Percentiles rank a stretch among this genome's conserved stretches.
phyloP scores from a whole-genome alignment of 2,888 invertebrate species.

The Leucophenga maculata region DNA sequence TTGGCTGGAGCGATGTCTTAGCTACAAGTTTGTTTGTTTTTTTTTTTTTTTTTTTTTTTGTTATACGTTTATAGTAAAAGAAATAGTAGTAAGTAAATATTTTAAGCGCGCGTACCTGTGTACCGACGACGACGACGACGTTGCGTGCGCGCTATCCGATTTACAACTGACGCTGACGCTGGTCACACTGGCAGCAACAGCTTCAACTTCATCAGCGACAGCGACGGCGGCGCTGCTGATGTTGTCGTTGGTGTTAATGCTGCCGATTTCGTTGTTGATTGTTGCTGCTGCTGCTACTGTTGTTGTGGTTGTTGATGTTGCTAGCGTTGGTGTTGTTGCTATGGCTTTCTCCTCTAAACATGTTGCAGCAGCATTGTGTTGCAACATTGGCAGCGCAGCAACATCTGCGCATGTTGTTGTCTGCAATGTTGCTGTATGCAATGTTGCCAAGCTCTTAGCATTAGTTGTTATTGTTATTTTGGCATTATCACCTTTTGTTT shows the following conservation, averaged over 20 bases:
- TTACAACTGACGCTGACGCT: slow-evolving; percentile 67
- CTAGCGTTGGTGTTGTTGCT: slow-evolving; percentile 34
- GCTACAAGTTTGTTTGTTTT: too few species aligned
- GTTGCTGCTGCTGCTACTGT: not conserved
- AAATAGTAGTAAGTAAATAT: slow-evolving; percentile 7
- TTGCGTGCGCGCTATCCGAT: slow-evolving; percentile 69
- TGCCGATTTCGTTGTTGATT: too few species aligned
- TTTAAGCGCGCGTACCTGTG: slow-evolving; percentile 64
- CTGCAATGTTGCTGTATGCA: slow-evolving; percentile 16
- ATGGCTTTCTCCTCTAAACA: not conserved
- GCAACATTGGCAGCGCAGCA: slow-evolving; percentile 21
- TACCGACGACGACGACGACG: slow-evolving; percentile 50
- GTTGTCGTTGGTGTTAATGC: slow-evolving; percentile 34
- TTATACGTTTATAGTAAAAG: slow-evolving; percentile 12
- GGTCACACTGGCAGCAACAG: slow-evolving; percentile 57
- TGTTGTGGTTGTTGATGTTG: slow-evolving; percentile 26
- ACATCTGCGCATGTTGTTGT: slow-evolving; percentile 36
- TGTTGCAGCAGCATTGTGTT: slow-evolving; percentile 36
- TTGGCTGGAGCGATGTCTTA: too few species aligned
- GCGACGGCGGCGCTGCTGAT: slow-evolving; percentile 1
- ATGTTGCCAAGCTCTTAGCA: slow-evolving; percentile 39
- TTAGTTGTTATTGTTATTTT: slow-evolving; percentile 45
- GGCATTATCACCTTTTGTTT: slow-evolving; percentile 58
- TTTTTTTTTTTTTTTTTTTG: too few species aligned
- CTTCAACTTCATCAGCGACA: slow-evolving; percentile 26